Percentiles rank a stretch among this genome's conserved stretches.
Evolutionary conservation across 2,888 invertebrate genomes (phyloP).

Genomic region (Erebia aethiops): DNA sequence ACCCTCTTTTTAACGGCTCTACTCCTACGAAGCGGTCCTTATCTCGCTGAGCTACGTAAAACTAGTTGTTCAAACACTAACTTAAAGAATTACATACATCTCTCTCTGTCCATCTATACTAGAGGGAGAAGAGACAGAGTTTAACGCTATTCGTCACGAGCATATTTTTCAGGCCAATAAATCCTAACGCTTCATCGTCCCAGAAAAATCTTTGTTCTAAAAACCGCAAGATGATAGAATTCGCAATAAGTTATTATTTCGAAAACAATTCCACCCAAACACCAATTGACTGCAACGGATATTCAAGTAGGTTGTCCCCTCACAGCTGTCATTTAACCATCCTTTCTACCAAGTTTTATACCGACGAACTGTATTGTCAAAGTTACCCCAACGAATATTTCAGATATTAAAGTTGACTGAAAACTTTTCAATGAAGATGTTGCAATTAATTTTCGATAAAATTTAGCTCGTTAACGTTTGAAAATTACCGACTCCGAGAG

Average conservation of each 20-base stretch:
- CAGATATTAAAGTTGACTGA: slow-evolving; percentile 70
- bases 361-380: slow-evolving; percentile 66
- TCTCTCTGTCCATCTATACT: too few relatives aligned
- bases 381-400: slow-evolving; percentile 67
- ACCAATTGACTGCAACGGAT: slow-evolving; percentile 27
- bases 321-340: slow-evolving; percentile 56
- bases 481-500: slow-evolving; percentile 74
- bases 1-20: too few relatives aligned
- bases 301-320: slow-evolving; percentile 49
- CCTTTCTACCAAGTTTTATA: slow-evolving; percentile 49
- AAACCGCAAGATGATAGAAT: background rate
- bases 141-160: too few relatives aligned
- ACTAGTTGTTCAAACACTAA: too few relatives aligned
- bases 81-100: too few relatives aligned
- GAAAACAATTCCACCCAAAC: slow-evolving; percentile 11
- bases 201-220: background rate
- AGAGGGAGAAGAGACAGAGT: too few relatives aligned
- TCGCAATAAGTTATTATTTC: background rate
- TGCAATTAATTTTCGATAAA: slow-evolving; percentile 82
- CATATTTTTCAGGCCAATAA: too few relatives aligned
- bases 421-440: slow-evolving; percentile 80
- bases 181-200: too few relatives aligned
- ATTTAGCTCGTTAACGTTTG: slow-evolving; percentile 80
- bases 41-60: too few relatives aligned
- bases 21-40: too few relatives aligned